Evolutionary conservation across 2,113 vertebrate species (phyloP), one percentile per base, ranked within the genome.

Genomic region (Crotophaga sulcirostris): DNA sequence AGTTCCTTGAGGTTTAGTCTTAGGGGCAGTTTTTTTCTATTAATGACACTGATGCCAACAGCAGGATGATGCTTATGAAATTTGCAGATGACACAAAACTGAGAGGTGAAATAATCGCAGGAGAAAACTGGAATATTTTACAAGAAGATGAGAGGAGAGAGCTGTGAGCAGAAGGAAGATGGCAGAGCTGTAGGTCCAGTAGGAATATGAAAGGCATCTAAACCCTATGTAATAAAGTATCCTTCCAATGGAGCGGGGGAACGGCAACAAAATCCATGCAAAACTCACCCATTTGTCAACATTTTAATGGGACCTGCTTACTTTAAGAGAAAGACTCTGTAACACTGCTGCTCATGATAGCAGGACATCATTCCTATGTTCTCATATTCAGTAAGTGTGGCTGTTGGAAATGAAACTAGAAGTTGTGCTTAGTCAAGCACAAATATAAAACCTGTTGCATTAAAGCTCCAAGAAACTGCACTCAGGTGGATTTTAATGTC

Each of bases 161-260:
- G 5, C 62, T 83, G 24, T 0, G 1, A 68, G 13, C 1, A 10
- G 67, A 40, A 60, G 4, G 49, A 0, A 1, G 12, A 60, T 28
- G 51, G 28, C n/a, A 76, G 58, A 90, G 44, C 34, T 83, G n/a
- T 31, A 76, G 20, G 44, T 56, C n/a, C 55, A 13, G 10, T 55
- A 16, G n/a, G 13, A 86, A 44, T 74, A 45, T 4, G n/a, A 62
- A 77, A 69, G 29, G 4, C 4, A 7, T 40, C 34, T 70, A 49
- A 76, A 2, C 25, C 25, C 42, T 63, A 33, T 45, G 47, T 33
- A 72, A 36, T 24, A 17, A 49, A 36, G 1, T 19, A 33, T 36
- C 19, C 8, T 82, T 52, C 20, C 49, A 24, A 60, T 92, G 10
- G 7, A 84, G 13, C 11, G 7, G 3, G 3, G 10, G 13, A 44